Conservation (phyloP, 2,797 vertebrate genomes). For the Artibeus jamaicensis region DNA sequence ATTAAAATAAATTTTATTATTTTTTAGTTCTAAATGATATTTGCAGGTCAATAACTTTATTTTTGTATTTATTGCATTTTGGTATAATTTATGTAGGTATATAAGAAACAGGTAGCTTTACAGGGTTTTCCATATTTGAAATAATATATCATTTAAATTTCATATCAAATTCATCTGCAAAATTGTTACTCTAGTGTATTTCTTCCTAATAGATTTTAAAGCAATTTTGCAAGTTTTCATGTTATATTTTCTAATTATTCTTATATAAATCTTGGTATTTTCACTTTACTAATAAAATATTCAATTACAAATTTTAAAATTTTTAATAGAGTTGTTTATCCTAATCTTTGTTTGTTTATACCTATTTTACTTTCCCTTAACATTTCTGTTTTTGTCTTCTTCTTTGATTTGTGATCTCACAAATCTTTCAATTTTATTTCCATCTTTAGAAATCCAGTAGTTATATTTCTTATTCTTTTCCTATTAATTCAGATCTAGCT, state of each 20-base stretch:
- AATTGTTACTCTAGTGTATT: neutral
- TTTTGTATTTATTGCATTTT: neutral
- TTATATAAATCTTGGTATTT: neutral
- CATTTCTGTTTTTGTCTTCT: neutral
- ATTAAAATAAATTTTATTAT: neutral
- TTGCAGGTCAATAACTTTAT: neutral
- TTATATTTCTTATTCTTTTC: neutral
- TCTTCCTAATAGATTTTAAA: neutral
- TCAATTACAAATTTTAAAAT: neutral
- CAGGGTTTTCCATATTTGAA: neutral
- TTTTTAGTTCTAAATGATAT: neutral
- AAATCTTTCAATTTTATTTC: neutral
- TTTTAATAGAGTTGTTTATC: neutral
- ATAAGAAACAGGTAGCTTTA: neutral
- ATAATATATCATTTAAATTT: neutral
- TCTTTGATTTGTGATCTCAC: neutral
- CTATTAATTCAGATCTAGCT: neutral
- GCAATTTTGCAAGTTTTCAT: neutral
- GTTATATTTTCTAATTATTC: neutral
- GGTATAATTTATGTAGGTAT: neutral
- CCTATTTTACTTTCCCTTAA: neutral
- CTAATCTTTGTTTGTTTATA: neutral
- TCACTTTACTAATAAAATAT: neutral
- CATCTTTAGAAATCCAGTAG: neutral
- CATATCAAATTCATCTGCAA: neutral